These are phyloP conservation scores for Epistrophella euchroma DNA, from an alignment of 2,888 invertebrate species.

Conservation along the genomic window DNA sequence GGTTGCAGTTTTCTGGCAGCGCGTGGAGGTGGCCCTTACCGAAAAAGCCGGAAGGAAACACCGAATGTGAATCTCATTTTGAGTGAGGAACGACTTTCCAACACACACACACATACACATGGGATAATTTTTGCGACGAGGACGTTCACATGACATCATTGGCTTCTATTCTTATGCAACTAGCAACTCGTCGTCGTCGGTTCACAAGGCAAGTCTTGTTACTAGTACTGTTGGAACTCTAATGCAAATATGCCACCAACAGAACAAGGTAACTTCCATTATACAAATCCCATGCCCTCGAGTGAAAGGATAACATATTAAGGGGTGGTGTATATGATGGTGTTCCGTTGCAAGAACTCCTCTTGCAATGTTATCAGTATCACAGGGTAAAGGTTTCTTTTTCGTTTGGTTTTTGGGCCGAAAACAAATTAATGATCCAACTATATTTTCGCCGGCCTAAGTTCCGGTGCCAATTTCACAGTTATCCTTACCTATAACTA, in stretches of 20 bases:
- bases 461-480: constrained; percentile 74
- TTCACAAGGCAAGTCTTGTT: constrained; percentile 47
- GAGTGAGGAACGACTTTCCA: constrained; percentile 48
- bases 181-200: constrained; percentile 27
- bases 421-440: constrained; percentile 75
- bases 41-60: constrained; percentile 73
- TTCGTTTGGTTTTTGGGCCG: constrained; percentile 42
- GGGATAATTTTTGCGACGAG: constrained; percentile 56
- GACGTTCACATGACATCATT: constrained; percentile 70
- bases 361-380: constrained; percentile 73
- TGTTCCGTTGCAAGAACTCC: constrained; percentile 60
- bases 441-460: constrained; percentile 68
- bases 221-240: not conserved
- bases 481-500: constrained; percentile 41
- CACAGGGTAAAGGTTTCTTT: constrained; percentile 46
- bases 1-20: constrained; percentile 46
- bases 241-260: constrained; percentile 70
- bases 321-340: not conserved
- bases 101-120: constrained; percentile 49
- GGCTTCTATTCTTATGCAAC: constrained; percentile 28
- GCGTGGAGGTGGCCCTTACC: constrained; percentile 39
- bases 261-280: constrained; percentile 66
- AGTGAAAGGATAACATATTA: constrained; percentile 13
- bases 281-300: constrained; percentile 56
- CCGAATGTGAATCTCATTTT: constrained; percentile 75